Conservation (phyloP, 2,797 vertebrate genomes). For the Peromyscus attwateri region DNA sequence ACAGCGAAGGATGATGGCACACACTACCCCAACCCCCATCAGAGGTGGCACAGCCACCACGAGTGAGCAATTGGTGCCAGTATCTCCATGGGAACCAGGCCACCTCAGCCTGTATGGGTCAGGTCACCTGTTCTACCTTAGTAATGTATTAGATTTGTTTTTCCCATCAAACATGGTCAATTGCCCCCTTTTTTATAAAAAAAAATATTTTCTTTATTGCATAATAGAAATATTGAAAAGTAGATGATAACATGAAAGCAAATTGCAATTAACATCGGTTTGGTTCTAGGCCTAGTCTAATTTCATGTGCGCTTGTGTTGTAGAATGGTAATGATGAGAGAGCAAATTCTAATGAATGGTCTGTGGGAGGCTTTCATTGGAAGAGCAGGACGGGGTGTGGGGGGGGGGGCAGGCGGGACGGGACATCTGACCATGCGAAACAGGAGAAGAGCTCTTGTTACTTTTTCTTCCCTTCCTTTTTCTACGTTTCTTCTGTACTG, state of each 20-base stretch:
- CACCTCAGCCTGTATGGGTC: not conserved
- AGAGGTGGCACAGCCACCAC: not conserved
- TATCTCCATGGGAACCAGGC: rapidly evolving
- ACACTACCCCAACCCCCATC: not conserved
- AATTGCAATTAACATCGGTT: constrained; percentile 11
- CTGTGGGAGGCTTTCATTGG: not conserved
- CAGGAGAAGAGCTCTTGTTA: not conserved
- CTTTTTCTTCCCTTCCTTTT: no score
- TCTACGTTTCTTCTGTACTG: not conserved
- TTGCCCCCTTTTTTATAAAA: not conserved
- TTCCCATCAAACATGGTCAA: not conserved
- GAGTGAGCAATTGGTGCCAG: not conserved
- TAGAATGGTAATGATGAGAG: not conserved
- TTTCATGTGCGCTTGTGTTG: not conserved
- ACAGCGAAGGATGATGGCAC: not conserved
- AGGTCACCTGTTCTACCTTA: not conserved
- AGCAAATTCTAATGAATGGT: not conserved
- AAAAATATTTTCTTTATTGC: not conserved
- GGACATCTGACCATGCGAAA: not conserved
- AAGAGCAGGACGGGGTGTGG: not conserved
- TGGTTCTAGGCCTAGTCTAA: not conserved
- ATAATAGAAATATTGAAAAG: constrained; percentile 15
- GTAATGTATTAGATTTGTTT: not conserved
- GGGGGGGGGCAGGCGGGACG: no score
- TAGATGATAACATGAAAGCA: not conserved